A percentile compares a stretch with the other conserved stretches of the same genome.
Evolutionary conservation across 2,888 invertebrate genomes (phyloP).

Genomic region (Lepidochitona cinerea): DNA sequence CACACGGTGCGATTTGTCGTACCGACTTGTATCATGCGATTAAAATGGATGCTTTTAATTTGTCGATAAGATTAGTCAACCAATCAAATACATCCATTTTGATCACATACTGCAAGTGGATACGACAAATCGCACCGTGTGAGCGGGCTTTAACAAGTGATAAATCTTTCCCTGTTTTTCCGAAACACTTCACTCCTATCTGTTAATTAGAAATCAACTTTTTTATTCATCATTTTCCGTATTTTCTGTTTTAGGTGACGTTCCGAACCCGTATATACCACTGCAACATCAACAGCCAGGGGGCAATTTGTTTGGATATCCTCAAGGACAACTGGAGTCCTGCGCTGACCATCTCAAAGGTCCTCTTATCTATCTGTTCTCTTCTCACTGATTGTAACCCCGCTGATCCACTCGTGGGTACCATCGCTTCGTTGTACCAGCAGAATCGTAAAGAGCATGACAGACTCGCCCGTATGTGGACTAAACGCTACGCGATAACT

Average conservation of each 20-base stretch:
- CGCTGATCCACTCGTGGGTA: slow-evolving; percentile 97
- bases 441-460: slow-evolving; percentile 98
- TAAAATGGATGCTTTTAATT: no score
- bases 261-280: slow-evolving; percentile 98
- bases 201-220: no score
- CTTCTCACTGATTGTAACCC: slow-evolving; percentile 99
- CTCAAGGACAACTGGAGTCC: slow-evolving; percentile 99
- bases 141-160: no score
- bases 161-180: no score
- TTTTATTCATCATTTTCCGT: no score
- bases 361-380: slow-evolving; percentile 96
- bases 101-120: no score
- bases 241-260: slow-evolving; percentile 72
- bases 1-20: no score
- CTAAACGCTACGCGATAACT: slow-evolving; percentile 91
- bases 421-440: slow-evolving; percentile 97
- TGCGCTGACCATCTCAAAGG: slow-evolving; percentile 97
- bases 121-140: no score
- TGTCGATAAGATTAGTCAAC: no score
- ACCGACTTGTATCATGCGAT: no score
- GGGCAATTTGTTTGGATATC: slow-evolving; percentile 97
- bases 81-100: no score
- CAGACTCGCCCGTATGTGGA: slow-evolving; percentile 98
- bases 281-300: slow-evolving; percentile 99
- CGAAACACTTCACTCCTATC: no score